phyloP scores from a whole-genome alignment of 2,113 vertebrate species.

The Camelus dromedarius region DNA sequence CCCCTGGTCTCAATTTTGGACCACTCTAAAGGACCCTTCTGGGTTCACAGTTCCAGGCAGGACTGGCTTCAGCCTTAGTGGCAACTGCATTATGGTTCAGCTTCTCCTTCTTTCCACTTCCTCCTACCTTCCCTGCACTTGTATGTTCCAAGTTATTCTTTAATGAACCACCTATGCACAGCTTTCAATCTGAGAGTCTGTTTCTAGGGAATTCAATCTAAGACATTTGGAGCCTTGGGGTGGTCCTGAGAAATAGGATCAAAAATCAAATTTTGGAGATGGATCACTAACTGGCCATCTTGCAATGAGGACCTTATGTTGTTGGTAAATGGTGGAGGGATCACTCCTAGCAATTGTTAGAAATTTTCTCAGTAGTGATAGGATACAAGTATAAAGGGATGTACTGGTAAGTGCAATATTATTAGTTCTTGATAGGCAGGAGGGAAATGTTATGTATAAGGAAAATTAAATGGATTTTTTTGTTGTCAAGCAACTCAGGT shows the following conservation, averaged over 20 bases:
- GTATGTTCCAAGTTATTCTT: not conserved
- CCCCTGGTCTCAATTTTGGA: not conserved
- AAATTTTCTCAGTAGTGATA: not conserved
- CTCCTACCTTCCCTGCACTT: not conserved
- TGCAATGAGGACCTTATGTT: not conserved
- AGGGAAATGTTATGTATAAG: not conserved
- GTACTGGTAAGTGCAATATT: not conserved
- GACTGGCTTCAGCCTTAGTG: not conserved
- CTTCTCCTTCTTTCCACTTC: not conserved
- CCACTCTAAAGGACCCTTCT: not conserved
- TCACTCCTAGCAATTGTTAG: not conserved
- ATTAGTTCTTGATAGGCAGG: not conserved
- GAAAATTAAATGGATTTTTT: not conserved
- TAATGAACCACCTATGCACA: not conserved
- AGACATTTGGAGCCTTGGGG: not conserved
- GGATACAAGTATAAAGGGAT: not conserved
- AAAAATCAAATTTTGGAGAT: not conserved
- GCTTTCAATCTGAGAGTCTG: not conserved
- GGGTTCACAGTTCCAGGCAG: not conserved
- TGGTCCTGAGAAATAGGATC: not conserved
- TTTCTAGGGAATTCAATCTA: not conserved
- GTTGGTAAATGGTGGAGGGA: not conserved
- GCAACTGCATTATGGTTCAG: not conserved
- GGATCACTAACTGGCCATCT: not conserved
- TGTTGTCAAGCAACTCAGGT: not conserved